Percentiles rank a stretch among this genome's conserved stretches.
phyloP scores from a whole-genome alignment of 2,888 invertebrate species.

The Lottia scabra region DNA sequence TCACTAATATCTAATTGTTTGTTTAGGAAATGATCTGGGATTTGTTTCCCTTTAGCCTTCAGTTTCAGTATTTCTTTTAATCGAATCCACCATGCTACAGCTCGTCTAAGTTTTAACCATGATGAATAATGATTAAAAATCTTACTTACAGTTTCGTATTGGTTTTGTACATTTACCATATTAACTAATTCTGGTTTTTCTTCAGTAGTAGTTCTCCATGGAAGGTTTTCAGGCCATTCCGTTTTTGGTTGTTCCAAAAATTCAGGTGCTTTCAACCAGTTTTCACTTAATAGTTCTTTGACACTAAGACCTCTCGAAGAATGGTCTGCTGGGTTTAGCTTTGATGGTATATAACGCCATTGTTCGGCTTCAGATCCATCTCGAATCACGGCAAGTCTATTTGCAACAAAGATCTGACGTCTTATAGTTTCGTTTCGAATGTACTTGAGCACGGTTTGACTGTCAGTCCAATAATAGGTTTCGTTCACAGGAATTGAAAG shows the following conservation, averaged over 20 bases:
- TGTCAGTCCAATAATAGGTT: too few species aligned
- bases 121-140: too few species aligned
- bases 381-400: too few species aligned
- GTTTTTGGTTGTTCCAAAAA: too few species aligned
- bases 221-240: too few species aligned
- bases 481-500: too few species aligned
- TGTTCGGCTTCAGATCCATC: constrained; percentile 7
- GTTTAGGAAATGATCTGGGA: neutral
- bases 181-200: too few species aligned
- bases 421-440: constrained; percentile 1
- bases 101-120: neutral
- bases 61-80: neutral
- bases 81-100: neutral
- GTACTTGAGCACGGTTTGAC: constrained; percentile 7
- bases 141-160: too few species aligned
- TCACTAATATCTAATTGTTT: neutral
- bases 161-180: too few species aligned
- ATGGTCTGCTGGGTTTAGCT: neutral
- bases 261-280: too few species aligned
- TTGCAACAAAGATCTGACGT: constrained; percentile 9
- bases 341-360: neutral
- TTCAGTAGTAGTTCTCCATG: too few species aligned
- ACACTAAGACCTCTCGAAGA: neutral
- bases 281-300: neutral
- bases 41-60: neutral